phyloP scores from a whole-genome alignment of 2,113 vertebrate genomes.

The Baryphthengus martii region DNA sequence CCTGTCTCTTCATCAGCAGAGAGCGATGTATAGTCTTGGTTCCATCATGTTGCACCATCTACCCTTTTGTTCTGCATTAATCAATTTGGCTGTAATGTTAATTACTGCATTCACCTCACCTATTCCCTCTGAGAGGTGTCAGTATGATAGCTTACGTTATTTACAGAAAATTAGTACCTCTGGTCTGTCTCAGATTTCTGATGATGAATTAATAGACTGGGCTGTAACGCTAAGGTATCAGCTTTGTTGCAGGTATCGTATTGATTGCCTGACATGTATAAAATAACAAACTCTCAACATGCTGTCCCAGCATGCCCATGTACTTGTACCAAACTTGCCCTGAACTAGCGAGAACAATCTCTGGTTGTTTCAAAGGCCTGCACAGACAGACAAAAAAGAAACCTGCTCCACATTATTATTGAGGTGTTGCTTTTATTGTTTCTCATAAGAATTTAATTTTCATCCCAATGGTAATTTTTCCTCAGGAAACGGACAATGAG shows the following conservation, averaged over 20 bases:
- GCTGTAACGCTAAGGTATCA: neutral
- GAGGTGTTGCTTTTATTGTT: neutral
- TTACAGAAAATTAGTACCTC: neutral
- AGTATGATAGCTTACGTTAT: neutral
- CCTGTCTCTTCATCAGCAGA: neutral
- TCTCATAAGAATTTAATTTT: neutral
- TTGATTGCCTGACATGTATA: neutral
- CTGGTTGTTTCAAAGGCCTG: neutral
- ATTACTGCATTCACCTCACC: neutral
- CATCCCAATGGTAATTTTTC: neutral
- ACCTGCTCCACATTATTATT: neutral
- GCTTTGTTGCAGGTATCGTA: neutral
- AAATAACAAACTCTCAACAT: neutral
- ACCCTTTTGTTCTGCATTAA: neutral
- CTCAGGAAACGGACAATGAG: slow-evolving; percentile 76
- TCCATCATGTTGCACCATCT: neutral
- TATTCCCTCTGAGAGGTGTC: neutral
- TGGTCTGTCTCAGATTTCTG: slow-evolving; percentile 9
- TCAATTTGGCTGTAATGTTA: neutral
- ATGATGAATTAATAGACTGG: neutral
- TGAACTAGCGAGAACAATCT: neutral
- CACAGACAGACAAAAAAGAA: too few species aligned
- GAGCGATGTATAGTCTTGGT: neutral
- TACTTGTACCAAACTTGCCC: neutral
- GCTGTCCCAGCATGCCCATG: neutral